Base-by-base conservation (phyloP, 92 coral and sea anemone genomes). In the Siderastrea radians region DNA sequence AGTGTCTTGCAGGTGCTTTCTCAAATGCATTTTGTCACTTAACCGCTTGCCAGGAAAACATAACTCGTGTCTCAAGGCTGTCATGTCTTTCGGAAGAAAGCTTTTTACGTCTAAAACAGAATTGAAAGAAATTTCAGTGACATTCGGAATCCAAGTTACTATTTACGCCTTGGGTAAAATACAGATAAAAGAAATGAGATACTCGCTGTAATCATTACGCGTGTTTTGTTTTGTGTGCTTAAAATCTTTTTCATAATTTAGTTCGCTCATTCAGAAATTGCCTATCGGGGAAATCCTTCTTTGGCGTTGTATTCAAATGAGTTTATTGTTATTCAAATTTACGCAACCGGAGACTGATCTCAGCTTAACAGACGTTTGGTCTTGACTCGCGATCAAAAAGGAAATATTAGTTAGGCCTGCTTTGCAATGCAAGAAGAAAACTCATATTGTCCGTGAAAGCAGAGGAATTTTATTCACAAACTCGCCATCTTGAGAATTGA, bases 201-300 rank as follows among this genome's bases (percentile, higher is more conserved):
- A 57, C 69, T 62, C 48, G 26, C n/a, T 14, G 50, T 73, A 51
- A 74, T 79, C 38, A 79, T 70, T n/a, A 57, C 80, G 16, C 14
- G 38, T 63, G 72, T 83, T 72, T 69, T 59, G 57, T 59, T 69
- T 75, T 83, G 87, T 74, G 80, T 50, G 79, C 53, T 49, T 62
- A 13, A 83, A 83, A 83, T 49, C 87, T 62, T 7, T 63, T 84
- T 74, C 87, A 84, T 84, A 84, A 84, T 84, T 84, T 84, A 84
- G 74, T 74, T 84, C 62, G 62, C 80, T 84, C 65, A 49, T 64
- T 60, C 72, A 84, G 63, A 66, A 84, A 84, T 74, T 84, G 52
- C 87, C 87, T 61, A 60, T 74, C 80, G 72, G 73, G 48, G 26
- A 72, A 49, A 59, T 60, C 80, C 73, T 46, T 12, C 46, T 73